Percentiles rank a stretch among this genome's conserved stretches.
These are phyloP conservation scores for Leptobrachium leishanense DNA, from an alignment of 2,113 vertebrate species.

Conservation along the genomic window DNA sequence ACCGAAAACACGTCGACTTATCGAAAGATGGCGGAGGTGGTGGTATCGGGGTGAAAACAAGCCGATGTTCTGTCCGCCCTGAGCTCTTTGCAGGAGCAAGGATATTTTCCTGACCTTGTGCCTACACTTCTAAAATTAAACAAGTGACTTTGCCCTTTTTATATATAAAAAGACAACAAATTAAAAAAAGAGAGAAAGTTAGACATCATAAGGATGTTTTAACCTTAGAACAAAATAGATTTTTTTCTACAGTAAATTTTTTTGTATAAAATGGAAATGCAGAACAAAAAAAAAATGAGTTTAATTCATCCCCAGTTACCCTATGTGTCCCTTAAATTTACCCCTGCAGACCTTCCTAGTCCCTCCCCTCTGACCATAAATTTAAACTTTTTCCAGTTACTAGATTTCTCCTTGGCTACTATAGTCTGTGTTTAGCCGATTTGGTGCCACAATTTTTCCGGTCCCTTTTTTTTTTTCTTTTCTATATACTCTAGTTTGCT, in stretches of 20 bases:
- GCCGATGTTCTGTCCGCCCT: not conserved
- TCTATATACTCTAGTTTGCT: too few species aligned
- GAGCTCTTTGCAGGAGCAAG: conserved; percentile 53
- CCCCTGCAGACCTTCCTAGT: too few species aligned
- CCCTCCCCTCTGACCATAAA: too few species aligned
- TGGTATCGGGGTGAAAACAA: conserved; percentile 13
- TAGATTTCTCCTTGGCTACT: too few species aligned
- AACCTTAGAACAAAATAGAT: conserved; percentile 71
- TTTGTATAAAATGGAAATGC: conserved; percentile 65
- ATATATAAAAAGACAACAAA: conserved; percentile 63
- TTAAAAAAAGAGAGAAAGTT: conserved; percentile 64
- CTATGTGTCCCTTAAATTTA: not conserved
- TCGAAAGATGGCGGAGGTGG: conserved; percentile 55
- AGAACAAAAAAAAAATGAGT: conserved; percentile 44
- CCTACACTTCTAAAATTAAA: conserved; percentile 63
- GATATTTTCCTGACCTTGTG: conserved; percentile 61
- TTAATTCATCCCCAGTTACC: not conserved
- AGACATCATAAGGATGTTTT: conserved; percentile 71
- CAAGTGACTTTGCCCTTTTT: conserved; percentile 51
- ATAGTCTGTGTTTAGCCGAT: too few species aligned
- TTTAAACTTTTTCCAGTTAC: too few species aligned
- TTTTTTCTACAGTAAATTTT: conserved; percentile 58
- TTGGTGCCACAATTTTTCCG: too few species aligned
- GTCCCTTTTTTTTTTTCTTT: too few species aligned
- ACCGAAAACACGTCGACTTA: conserved; percentile 59